Percentiles rank a stretch among this genome's conserved stretches.
Conservation (phyloP, 1,140 invertebrate genomes). For the Ostrea edulis region DNA sequence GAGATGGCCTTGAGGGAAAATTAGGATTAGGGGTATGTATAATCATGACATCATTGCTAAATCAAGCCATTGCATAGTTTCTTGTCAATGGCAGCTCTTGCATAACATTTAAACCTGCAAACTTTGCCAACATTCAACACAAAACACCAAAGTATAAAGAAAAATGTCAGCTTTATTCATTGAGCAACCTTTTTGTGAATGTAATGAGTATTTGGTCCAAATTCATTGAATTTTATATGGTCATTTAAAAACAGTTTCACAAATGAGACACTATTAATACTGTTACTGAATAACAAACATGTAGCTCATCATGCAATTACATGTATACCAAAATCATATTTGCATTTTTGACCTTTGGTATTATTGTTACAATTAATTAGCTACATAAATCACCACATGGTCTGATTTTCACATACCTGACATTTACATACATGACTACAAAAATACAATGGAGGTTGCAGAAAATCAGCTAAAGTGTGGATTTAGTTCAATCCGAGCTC, state of each 20-base stretch:
- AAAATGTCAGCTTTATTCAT: background rate
- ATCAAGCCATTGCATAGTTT: no score
- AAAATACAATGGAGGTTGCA: background rate
- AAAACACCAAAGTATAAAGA: background rate
- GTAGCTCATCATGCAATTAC: no score
- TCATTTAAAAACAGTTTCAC: background rate
- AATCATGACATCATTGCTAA: no score
- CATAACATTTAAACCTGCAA: no score
- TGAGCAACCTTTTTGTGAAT: conserved; percentile 18
- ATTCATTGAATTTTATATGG: background rate
- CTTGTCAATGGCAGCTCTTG: no score
- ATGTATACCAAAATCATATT: no score
- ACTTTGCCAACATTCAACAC: no score
- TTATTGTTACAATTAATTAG: background rate
- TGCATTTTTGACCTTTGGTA: background rate
- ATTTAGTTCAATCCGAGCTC: background rate
- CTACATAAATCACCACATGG: background rate
- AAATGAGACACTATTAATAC: no score
- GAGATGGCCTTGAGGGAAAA: no score
- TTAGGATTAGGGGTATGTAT: no score
- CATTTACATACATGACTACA: background rate
- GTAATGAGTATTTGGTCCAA: background rate
- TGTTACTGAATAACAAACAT: no score
- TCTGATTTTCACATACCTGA: background rate
- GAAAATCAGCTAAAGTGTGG: background rate